Percentiles rank a stretch among this genome's conserved stretches.
Conservation (phyloP, 2,797 vertebrate genomes). For the Phalloptychus januarius region DNA sequence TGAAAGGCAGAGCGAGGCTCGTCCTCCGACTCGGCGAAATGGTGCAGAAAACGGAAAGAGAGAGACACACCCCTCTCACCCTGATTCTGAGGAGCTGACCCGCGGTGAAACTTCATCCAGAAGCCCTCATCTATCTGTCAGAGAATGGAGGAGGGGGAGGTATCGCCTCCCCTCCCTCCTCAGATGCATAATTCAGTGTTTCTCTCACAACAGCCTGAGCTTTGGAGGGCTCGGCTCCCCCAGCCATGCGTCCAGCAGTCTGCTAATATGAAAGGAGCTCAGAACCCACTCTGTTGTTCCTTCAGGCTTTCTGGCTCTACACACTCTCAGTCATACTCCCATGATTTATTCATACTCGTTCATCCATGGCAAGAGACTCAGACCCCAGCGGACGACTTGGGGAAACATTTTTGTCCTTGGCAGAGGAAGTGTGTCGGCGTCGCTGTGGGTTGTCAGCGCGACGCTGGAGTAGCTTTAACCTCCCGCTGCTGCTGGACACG, state of each 20-base stretch:
- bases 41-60: constrained; percentile 74
- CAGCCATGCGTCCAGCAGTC: constrained; percentile 78
- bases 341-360: constrained; percentile 78
- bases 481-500: constrained; percentile 56
- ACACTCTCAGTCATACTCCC: constrained; percentile 64
- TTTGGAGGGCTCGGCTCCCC: constrained; percentile 75
- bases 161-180: constrained; percentile 67
- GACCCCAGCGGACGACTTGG: constrained; percentile 65
- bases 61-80: constrained; percentile 45
- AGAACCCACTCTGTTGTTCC: constrained; percentile 72
- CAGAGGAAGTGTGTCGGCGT: constrained; percentile 71
- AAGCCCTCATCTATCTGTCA: constrained; percentile 73
- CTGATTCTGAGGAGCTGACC: constrained; percentile 60
- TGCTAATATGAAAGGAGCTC: constrained; percentile 78
- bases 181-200: constrained; percentile 83
- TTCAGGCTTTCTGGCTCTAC: constrained; percentile 70
- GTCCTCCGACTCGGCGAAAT: constrained; percentile 76
- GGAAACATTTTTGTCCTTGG: constrained; percentile 75
- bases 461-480: constrained; percentile 70
- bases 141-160: constrained; percentile 67
- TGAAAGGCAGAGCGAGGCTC: constrained; percentile 56
- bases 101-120: constrained; percentile 71
- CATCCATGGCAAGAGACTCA: constrained; percentile 64
- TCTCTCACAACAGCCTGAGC: constrained; percentile 81
- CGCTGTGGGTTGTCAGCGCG: constrained; percentile 66